Conservation (phyloP, 2,888 invertebrate species). For the Meteorus cinctellus region DNA sequence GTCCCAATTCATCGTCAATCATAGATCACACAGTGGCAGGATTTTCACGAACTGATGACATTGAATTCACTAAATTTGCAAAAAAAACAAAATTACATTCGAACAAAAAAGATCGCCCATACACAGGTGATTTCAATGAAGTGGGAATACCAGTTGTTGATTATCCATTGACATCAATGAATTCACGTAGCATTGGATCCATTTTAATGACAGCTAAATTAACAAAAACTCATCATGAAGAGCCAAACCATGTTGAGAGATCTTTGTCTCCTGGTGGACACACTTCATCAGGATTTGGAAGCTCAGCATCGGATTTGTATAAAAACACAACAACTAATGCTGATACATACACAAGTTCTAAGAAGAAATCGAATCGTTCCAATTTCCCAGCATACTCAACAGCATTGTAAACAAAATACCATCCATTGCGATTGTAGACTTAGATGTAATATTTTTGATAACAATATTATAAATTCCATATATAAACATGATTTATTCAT, state of each 20-base stretch:
- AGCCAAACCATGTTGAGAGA: conserved; percentile 42
- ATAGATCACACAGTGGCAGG: conserved; percentile 51
- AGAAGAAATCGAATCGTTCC: not conserved
- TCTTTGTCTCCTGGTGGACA: conserved; percentile 60
- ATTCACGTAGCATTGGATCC: conserved; percentile 47
- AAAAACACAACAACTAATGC: conserved; percentile 38
- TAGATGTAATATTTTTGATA: not conserved
- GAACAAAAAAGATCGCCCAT: conserved; percentile 26
- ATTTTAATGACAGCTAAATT: conserved; percentile 36
- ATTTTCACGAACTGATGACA: conserved; percentile 58
- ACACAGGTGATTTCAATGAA: conserved; percentile 68
- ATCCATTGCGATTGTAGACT: not conserved
- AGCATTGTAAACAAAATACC: conserved; percentile 8
- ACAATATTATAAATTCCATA: not conserved
- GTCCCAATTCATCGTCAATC: conserved; percentile 37
- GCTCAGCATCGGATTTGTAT: conserved; percentile 49
- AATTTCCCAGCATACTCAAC: conserved; percentile 27
- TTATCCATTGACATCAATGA: conserved; percentile 39
- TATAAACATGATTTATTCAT: not conserved
- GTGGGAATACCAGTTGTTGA: conserved; percentile 67
- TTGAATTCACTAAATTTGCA: conserved; percentile 55
- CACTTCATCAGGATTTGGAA: conserved; percentile 65
- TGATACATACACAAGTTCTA: not conserved
- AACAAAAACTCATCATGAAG: conserved; percentile 42
- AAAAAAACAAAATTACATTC: not conserved